Evolutionary conservation across 1,140 invertebrate species (phyloP).

Genomic region (Prorops nasuta): DNA sequence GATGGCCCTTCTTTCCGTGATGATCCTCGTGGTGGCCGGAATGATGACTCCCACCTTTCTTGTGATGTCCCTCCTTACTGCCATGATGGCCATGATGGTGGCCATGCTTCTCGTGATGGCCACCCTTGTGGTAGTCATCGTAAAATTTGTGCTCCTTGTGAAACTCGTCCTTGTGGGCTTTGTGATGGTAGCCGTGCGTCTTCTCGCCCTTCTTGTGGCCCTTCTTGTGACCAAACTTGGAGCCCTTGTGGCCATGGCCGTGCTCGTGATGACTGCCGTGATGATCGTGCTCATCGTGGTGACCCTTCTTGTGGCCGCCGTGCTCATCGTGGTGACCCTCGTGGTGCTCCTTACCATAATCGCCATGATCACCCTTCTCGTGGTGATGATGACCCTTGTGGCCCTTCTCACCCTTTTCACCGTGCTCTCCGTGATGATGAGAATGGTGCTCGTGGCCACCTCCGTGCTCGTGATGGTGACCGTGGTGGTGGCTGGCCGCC

Average conservation of each 20-base stretch:
- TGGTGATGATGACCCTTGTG: constrained; percentile 66
- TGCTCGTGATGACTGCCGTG: constrained; percentile 71
- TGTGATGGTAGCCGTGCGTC: constrained; percentile 75
- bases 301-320: constrained; percentile 72
- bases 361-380: constrained; percentile 66
- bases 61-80: constrained; percentile 68
- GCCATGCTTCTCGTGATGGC: constrained; percentile 69
- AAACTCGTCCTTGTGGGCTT: constrained; percentile 78
- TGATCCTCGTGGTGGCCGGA: constrained; percentile 69
- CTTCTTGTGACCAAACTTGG: constrained; percentile 74
- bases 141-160: constrained; percentile 84
- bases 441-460: constrained; percentile 65
- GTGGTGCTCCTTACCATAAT: constrained; percentile 59
- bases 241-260: constrained; percentile 72
- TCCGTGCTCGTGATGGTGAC: constrained; percentile 60
- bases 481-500: constrained; percentile 57
- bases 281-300: constrained; percentile 69
- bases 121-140: constrained; percentile 76
- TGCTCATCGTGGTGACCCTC: constrained; percentile 67
- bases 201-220: constrained; percentile 75
- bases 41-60: constrained; percentile 71
- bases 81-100: constrained; percentile 68
- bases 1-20: constrained; percentile 72
- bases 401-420: constrained; percentile 67
- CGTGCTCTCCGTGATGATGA: constrained; percentile 64